phyloP scores from a whole-genome alignment of 2,113 vertebrate species.

The Protobothrops flavoviridis region DNA sequence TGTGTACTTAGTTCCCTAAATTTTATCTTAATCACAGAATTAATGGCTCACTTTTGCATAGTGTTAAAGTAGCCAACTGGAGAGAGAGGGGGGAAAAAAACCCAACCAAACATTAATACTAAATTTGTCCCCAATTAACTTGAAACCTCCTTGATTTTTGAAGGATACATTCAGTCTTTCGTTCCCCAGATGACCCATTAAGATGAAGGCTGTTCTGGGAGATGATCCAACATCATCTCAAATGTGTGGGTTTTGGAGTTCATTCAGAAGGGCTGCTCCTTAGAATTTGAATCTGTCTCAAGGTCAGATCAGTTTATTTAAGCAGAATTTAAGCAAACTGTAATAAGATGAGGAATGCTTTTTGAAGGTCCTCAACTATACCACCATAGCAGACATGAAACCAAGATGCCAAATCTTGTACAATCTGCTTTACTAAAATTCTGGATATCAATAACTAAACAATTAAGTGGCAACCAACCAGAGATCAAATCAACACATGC shows the following conservation, averaged over 20 bases:
- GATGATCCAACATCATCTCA: slow-evolving; percentile 62
- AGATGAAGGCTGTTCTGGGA: slow-evolving; percentile 57
- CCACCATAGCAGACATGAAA: neutral
- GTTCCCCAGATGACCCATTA: slow-evolving; percentile 39
- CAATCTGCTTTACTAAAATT: neutral
- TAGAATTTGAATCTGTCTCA: slow-evolving; percentile 54
- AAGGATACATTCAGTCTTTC: slow-evolving; percentile 44
- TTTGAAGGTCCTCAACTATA: slow-evolving; percentile 23
- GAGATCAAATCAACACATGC: neutral
- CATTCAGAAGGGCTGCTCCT: slow-evolving; percentile 58
- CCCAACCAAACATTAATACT: neutral
- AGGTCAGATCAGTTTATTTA: slow-evolving; percentile 65
- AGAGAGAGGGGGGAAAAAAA: neutral
- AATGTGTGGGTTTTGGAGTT: slow-evolving; percentile 59
- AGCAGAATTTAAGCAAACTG: slow-evolving; percentile 59
- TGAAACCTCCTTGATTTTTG: slow-evolving; percentile 44
- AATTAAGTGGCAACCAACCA: neutral
- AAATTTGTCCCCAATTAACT: slow-evolving; percentile 44
- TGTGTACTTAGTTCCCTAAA: neutral
- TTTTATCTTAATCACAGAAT: neutral
- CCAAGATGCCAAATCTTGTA: accelerated
- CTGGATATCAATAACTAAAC: neutral
- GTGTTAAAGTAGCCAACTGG: slow-evolving; percentile 10
- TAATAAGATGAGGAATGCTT: slow-evolving; percentile 48
- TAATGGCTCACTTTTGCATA: neutral